Percentiles rank a stretch among this genome's conserved stretches.
These are phyloP conservation scores for Moxostoma hubbsi DNA, from an alignment of 2,797 vertebrate species.

Conservation along the genomic window DNA sequence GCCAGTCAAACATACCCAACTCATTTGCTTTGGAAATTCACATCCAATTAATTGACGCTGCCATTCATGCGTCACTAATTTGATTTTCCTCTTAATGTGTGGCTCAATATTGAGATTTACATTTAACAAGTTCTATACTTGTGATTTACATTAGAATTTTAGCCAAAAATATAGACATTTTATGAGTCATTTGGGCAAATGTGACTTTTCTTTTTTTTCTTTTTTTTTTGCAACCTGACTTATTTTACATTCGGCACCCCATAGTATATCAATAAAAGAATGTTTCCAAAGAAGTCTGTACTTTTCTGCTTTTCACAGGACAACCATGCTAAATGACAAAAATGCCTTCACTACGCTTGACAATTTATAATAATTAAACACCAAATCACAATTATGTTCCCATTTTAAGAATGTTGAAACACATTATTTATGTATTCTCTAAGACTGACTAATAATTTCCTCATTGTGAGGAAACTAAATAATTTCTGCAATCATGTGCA, in stretches of 20 bases:
- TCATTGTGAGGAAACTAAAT: slow-evolving; percentile 55
- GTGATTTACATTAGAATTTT: too few species aligned
- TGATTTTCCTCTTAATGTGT: too few species aligned
- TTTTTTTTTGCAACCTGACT: too few species aligned
- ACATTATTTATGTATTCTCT: not conserved
- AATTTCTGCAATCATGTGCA: slow-evolving; percentile 7
- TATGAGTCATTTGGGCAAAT: too few species aligned
- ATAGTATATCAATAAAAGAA: not conserved
- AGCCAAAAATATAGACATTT: too few species aligned
- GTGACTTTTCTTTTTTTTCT: too few species aligned
- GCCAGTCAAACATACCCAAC: too few species aligned
- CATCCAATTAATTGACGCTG: too few species aligned
- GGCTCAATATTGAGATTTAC: too few species aligned
- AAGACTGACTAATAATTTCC: slow-evolving; percentile 29
- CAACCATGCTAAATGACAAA: not conserved
- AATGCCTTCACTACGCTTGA: not conserved
- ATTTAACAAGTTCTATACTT: too few species aligned
- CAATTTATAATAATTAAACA: not conserved
- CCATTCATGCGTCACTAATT: too few species aligned
- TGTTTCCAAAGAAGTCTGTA: not conserved
- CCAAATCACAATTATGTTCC: not conserved
- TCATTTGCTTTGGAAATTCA: too few species aligned
- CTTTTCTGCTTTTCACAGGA: not conserved
- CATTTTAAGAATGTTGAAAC: slow-evolving; percentile 6
- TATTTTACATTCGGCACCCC: not conserved